A percentile compares a stretch with the other conserved stretches of the same genome.
phyloP scores from a whole-genome alignment of 23 tunicate genomes.

The Trididemnum miniatum region DNA sequence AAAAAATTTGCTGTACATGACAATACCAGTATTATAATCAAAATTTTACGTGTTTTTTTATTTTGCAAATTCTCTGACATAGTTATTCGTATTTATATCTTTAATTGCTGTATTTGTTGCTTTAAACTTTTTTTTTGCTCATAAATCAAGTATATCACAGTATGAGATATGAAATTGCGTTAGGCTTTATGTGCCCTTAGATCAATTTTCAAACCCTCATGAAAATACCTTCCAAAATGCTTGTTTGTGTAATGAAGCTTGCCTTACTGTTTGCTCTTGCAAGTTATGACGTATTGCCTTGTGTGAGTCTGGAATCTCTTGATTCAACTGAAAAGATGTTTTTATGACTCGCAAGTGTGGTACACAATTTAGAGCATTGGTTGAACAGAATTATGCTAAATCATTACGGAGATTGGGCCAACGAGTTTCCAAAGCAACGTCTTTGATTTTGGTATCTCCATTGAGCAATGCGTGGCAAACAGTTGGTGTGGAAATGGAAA shows the following conservation, averaged over 20 bases:
- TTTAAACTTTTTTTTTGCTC: too few species aligned
- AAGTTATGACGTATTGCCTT: background rate
- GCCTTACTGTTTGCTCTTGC: background rate
- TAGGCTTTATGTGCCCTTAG: background rate
- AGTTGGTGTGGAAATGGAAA: slow-evolving; percentile 81
- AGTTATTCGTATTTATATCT: too few species aligned
- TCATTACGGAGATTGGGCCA: slow-evolving; percentile 62
- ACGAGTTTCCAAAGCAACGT: slow-evolving; percentile 62
- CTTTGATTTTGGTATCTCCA: slow-evolving; percentile 35
- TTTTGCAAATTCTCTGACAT: too few species aligned
- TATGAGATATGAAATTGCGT: background rate
- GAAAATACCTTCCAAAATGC: too few species aligned
- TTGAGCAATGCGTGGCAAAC: slow-evolving; percentile 72
- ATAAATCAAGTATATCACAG: too few species aligned
- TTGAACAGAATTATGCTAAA: slow-evolving; percentile 76
- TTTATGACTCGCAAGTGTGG: too few species aligned
- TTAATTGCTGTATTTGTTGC: background rate
- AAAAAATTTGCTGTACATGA: too few species aligned
- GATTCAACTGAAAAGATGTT: too few species aligned
- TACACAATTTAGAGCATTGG: slow-evolving; percentile 20
- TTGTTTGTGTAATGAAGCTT: too few species aligned
- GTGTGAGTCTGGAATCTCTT: background rate
- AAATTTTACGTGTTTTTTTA: too few species aligned
- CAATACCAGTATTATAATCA: too few species aligned
- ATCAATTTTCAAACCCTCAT: too few species aligned